A percentile compares a stretch with the other conserved stretches of the same genome.
phyloP scores from a whole-genome alignment of 1,140 invertebrate species.

The Bilobella aurantiaca region DNA sequence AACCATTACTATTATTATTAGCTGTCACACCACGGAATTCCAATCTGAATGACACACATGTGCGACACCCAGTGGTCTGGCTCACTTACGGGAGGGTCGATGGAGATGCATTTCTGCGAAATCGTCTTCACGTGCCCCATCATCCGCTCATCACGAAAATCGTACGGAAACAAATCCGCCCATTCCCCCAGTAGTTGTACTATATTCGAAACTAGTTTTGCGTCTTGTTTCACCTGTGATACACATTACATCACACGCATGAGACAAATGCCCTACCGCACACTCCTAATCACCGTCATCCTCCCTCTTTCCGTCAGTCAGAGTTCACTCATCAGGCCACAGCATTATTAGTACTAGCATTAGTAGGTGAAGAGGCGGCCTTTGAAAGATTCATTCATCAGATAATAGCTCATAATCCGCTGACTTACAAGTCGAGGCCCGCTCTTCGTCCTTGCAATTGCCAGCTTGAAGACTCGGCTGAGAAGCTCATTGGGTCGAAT shows the following conservation, averaged over 20 bases:
- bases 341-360: too few species aligned
- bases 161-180: conserved; percentile 91
- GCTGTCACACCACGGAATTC: too few species aligned
- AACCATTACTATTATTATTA: too few species aligned
- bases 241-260: neutral
- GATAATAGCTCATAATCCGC: too few species aligned
- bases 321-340: too few species aligned
- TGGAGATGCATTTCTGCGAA: conserved; percentile 65
- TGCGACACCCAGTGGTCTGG: neutral
- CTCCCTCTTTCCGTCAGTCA: too few species aligned
- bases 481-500: conserved; percentile 85
- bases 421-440: neutral
- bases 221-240: conserved; percentile 16
- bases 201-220: conserved; percentile 50
- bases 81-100: conserved; percentile 44
- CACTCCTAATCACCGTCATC: too few species aligned
- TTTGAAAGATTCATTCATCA: too few species aligned
- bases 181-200: conserved; percentile 81
- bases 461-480: conserved; percentile 53
- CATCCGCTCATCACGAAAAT: conserved; percentile 87
- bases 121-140: conserved; percentile 84
- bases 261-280: neutral
- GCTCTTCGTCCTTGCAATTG: conserved; percentile 30
- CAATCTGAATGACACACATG: too few species aligned
- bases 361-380: too few species aligned